Percentiles rank a stretch among this genome's conserved stretches.
These are phyloP conservation scores for Thecocarcelia acutangulata DNA, from an alignment of 2,888 invertebrate species.

Conservation along the genomic window DNA sequence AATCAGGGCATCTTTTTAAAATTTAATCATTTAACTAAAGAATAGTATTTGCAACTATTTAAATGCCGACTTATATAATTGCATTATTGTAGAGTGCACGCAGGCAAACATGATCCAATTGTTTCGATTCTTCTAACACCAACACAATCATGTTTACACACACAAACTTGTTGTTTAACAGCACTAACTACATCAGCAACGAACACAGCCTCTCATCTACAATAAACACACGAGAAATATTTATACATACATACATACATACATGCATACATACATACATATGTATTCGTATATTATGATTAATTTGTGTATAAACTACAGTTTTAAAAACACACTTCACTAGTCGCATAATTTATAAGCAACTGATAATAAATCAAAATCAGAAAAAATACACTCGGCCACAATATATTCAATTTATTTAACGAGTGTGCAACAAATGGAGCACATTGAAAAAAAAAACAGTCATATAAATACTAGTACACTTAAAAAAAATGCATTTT, in stretches of 20 bases:
- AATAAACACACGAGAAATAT: constrained; percentile 26
- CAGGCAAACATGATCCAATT: constrained; percentile 26
- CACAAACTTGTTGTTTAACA: constrained; percentile 13
- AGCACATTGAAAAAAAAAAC: too few relatives aligned
- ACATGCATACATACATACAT: constrained; percentile 11
- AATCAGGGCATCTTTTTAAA: too few relatives aligned
- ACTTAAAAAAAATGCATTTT: too few relatives aligned
- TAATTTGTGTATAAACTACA: neutral
- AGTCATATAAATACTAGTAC: too few relatives aligned
- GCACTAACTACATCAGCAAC: neutral
- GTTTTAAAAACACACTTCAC: neutral
- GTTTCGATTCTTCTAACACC: constrained; percentile 44
- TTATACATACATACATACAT: neutral
- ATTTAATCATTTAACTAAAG: too few relatives aligned
- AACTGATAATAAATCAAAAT: constrained; percentile 50
- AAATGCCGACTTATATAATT: too few relatives aligned
- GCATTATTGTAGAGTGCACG: too few relatives aligned
- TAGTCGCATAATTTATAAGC: constrained; percentile 34
- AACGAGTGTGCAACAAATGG: too few relatives aligned
- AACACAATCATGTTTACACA: constrained; percentile 25
- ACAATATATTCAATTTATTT: neutral
- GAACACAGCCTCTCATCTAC: neutral
- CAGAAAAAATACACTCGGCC: constrained; percentile 22
- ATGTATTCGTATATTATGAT: too few relatives aligned
- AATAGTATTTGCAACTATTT: too few relatives aligned